Base-by-base conservation (phyloP, 2,888 invertebrate genomes). In the Lymantria dispar region DNA sequence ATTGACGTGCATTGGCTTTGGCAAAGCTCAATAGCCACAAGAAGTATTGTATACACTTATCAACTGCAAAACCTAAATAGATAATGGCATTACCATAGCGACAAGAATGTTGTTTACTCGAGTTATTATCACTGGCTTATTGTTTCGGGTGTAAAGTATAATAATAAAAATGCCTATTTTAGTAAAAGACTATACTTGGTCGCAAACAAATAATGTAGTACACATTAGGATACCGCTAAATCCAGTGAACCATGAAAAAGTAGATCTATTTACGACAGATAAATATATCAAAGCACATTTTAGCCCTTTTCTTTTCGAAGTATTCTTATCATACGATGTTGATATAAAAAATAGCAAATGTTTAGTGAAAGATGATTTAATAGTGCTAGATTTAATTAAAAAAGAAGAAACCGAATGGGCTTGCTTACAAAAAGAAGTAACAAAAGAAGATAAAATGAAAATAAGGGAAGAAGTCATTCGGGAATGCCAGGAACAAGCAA, bases 101-200 rank as follows among this genome's bases (percentile, higher is more conserved):
- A 66, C 67, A 15, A 29, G 0, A 45, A 31, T 12, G 36, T 50
- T 51, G 45, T 33, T 54, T 53, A 45, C 50, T 9, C 0, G 12
- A 3, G 5, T 22, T 22, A 22, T 22, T 22, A 11, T 36, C 12
- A n/a, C n/a, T 38, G 38, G 2, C 5, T 38, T 38, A 8, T 12
- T 38, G n/a, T 7, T 10, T 12, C 12, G 1, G 3, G 2, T 14
- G 14, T 15, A n/a, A 40, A 8, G 2, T 15, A 14, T 15, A 13
- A 11, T 11, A 22, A 13, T 22, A 1, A 75, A 62, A 56, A 95
- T 96, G 95, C 95, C 95, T n/a, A 93, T 96, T 61, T 64, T 95
- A 62, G 91, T 97, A 0, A 95, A 94, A 85, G 94, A 96, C 85
- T 95, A 92, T 71, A 92, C 92, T 37, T 97, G 97, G 97, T 93